phyloP scores from a whole-genome alignment of 2,113 vertebrate species.

The Petroica traversi region DNA sequence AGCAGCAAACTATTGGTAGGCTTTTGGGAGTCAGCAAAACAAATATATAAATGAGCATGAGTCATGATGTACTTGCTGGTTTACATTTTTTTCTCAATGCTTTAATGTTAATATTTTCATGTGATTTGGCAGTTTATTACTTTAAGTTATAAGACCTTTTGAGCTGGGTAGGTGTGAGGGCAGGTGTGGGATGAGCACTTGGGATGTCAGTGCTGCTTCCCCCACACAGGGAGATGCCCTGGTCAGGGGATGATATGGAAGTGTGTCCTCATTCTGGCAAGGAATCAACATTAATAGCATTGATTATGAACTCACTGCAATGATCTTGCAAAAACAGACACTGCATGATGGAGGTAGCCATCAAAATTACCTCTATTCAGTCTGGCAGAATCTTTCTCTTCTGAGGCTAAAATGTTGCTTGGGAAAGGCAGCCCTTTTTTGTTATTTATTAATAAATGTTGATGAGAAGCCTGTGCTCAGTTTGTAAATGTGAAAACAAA shows the following conservation, averaged over 20 bases:
- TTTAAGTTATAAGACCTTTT: background rate
- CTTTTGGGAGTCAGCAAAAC: background rate
- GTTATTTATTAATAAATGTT: background rate
- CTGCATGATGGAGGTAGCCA: background rate
- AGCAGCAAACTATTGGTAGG: background rate
- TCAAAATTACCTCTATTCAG: background rate
- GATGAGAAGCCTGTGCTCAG: background rate
- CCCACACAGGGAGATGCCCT: background rate
- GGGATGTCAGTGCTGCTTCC: background rate
- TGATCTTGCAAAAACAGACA: background rate
- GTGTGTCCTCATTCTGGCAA: background rate
- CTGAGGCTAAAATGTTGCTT: background rate
- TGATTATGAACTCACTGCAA: background rate
- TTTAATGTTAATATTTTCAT: background rate
- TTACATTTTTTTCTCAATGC: background rate
- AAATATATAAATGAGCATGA: background rate
- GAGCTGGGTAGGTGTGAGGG: background rate
- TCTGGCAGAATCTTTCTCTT: background rate
- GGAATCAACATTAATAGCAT: background rate
- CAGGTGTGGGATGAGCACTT: background rate
- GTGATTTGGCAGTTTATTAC: background rate
- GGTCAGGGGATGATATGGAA: background rate
- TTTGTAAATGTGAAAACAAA: background rate
- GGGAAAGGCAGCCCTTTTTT: background rate
- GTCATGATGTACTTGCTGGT: background rate